Evolutionary conservation across 92 coral and sea anemone species (phyloP).

Genomic region (Meandrina meandrites): DNA sequence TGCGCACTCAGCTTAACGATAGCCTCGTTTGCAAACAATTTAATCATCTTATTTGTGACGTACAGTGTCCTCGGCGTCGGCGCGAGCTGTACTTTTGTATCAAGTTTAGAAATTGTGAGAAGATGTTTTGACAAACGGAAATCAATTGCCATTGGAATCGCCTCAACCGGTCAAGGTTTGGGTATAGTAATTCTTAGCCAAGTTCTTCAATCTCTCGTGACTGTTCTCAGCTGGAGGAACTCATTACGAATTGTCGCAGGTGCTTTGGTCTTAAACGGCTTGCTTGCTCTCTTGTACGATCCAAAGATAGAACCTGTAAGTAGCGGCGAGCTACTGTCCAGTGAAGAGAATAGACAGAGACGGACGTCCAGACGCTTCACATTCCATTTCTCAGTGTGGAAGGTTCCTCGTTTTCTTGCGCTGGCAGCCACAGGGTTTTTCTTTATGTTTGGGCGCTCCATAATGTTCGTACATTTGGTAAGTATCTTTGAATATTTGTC

Average conservation of each 20-base stretch:
- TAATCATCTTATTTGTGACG: conserved; percentile 17
- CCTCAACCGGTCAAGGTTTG: conserved; percentile 20
- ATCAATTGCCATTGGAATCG: conserved; percentile 22
- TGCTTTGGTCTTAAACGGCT: neutral
- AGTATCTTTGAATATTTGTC: no score
- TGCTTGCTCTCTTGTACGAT: neutral
- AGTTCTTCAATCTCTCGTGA: conserved; percentile 18
- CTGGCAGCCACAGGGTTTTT: neutral
- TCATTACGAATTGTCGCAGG: conserved; percentile 10
- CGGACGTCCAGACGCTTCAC: conserved; percentile 13
- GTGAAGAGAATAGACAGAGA: neutral
- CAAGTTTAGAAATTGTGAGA: conserved; percentile 2
- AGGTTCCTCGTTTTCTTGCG: conserved; percentile 32
- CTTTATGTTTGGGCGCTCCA: conserved; percentile 20
- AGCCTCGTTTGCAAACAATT: conserved; percentile 38
- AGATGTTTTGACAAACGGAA: conserved; percentile 11
- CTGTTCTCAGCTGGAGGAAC: conserved; percentile 10
- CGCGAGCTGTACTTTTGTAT: neutral
- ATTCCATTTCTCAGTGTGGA: conserved; percentile 36
- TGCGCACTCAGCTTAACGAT: conserved; percentile 27
- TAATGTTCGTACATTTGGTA: conserved; percentile 36
- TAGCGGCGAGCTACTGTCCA: neutral
- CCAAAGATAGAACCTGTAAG: neutral
- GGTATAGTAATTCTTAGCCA: conserved; percentile 6
- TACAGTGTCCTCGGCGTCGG: conserved; percentile 9